phyloP scores from a whole-genome alignment of 1,140 invertebrate species.

The Periplaneta americana region DNA sequence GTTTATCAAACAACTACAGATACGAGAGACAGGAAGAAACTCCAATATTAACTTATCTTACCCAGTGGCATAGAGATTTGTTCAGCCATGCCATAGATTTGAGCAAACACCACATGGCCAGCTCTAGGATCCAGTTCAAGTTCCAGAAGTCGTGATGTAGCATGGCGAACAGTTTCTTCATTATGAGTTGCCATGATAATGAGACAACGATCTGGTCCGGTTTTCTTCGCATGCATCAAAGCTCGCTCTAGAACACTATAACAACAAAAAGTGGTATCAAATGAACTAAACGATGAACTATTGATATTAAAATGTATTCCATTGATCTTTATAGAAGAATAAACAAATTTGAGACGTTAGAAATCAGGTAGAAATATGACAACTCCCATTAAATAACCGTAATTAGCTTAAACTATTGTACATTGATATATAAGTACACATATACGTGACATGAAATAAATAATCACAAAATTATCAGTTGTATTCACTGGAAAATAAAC shows the following conservation, averaged over 20 bases:
- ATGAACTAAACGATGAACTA: not conserved
- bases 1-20: not conserved
- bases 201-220: not conserved
- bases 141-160: conserved; percentile 24
- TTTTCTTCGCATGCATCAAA: not conserved
- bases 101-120: conserved; percentile 43
- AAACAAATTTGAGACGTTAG: no score
- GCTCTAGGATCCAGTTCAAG: conserved; percentile 17
- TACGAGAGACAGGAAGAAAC: no score
- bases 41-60: conserved; percentile 23
- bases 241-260: not conserved
- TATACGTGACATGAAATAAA: no score
- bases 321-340: no score
- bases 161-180: conserved; percentile 31
- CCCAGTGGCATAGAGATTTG: conserved; percentile 47
- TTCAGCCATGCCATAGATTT: conserved; percentile 51
- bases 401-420: no score
- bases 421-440: no score
- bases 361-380: no score
- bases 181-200: conserved; percentile 38
- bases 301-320: no score
- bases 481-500: no score
- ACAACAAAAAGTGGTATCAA: not conserved
- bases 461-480: no score
- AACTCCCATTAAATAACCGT: no score